These are phyloP conservation scores for Drosophila subobscura DNA, from an alignment of 1,140 invertebrate genomes.

Conservation along the genomic window DNA sequence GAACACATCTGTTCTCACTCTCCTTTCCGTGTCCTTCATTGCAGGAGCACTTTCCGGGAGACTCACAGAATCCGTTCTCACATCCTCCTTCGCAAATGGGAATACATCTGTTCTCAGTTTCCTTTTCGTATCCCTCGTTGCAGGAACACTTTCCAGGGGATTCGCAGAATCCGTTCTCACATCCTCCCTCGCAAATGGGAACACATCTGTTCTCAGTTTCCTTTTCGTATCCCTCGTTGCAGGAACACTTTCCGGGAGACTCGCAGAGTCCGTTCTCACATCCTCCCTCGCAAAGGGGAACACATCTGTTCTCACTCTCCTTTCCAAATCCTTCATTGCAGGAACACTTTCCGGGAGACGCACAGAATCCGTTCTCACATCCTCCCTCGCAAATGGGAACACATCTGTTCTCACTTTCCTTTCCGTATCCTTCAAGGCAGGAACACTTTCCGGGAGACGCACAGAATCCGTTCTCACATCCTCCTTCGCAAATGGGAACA, in stretches of 20 bases:
- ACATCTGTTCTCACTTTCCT: slow-evolving; percentile 12
- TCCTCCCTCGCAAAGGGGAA: slow-evolving; percentile 4
- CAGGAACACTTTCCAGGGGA: slow-evolving; percentile 2
- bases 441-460: too few relatives aligned
- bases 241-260: not conserved
- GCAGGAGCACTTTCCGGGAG: not conserved
- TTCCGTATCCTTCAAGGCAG: not conserved
- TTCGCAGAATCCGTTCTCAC: slow-evolving; percentile 8
- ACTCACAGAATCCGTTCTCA: slow-evolving; percentile 4
- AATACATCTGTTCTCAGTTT: not conserved
- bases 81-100: not conserved
- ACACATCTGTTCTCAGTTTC: not conserved
- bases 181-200: not conserved
- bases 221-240: slow-evolving; percentile 4
- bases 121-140: not conserved
- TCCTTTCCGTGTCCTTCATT: too few relatives aligned
- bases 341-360: too few relatives aligned
- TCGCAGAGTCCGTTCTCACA: slow-evolving; percentile 14
- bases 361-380: slow-evolving; percentile 6
- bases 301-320: too few relatives aligned
- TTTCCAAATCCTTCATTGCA: too few relatives aligned
- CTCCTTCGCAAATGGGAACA: not conserved
- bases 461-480: slow-evolving; percentile 31
- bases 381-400: slow-evolving; percentile 5
- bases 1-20: not conserved